Percentiles rank a stretch among this genome's conserved stretches.
Conservation (phyloP, 2,797 vertebrate genomes). For the Catostomus latipinnis region DNA sequence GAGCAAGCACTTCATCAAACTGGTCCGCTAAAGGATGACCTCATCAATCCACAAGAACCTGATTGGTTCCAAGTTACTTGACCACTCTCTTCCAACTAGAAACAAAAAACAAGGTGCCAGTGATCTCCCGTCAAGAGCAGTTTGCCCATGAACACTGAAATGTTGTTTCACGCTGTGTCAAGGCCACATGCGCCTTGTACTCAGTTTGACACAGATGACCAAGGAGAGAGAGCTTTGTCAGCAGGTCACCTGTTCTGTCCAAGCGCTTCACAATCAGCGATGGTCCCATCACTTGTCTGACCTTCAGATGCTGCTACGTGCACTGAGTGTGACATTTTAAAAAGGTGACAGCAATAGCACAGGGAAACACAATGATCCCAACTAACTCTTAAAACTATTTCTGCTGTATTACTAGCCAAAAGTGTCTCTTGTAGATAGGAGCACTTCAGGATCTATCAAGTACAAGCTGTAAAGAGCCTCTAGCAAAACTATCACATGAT, state of each 20-base stretch:
- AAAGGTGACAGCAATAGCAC: conserved; percentile 25
- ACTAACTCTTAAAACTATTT: conserved; percentile 12
- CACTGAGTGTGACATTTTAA: conserved; percentile 35
- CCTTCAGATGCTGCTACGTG: conserved; percentile 19
- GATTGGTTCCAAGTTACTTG: conserved; percentile 16
- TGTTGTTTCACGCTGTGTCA: background rate
- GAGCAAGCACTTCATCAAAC: background rate
- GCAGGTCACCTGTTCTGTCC: conserved; percentile 37
- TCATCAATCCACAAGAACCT: background rate
- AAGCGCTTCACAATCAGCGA: conserved; percentile 26
- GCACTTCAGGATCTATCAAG: conserved; percentile 2
- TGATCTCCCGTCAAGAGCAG: conserved; percentile 10
- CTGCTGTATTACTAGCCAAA: conserved; percentile 5
- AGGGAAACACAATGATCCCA: conserved; percentile 13
- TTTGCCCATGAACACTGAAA: conserved; percentile 12
- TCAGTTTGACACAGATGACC: background rate
- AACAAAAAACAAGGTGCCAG: conserved; percentile 3
- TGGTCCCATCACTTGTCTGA: conserved; percentile 1
- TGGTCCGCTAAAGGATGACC: background rate
- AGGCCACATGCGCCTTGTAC: conserved; percentile 15
- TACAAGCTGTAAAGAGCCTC: background rate
- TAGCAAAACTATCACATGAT: background rate
- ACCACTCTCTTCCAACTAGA: background rate
- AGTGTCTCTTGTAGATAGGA: background rate
- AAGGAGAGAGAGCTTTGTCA: conserved; percentile 24